These are phyloP conservation scores for Ochotona curzoniae DNA, from an alignment of 2,113 vertebrate species.

Conservation along the genomic window DNA sequence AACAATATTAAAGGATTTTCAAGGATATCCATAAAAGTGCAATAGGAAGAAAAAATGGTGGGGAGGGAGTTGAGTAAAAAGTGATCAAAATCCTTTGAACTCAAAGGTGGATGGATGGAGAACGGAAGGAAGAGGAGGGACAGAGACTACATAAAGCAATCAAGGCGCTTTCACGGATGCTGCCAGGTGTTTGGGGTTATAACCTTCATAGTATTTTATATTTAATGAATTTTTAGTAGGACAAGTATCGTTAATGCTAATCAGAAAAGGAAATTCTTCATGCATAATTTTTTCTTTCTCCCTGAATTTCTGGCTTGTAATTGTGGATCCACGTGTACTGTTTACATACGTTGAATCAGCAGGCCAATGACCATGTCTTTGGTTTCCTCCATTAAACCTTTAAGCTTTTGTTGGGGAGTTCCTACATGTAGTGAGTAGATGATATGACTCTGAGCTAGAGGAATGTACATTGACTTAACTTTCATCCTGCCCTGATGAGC, in stretches of 20 bases:
- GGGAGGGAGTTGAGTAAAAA: neutral
- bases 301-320: neutral
- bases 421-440: neutral
- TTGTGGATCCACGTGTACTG: accelerated
- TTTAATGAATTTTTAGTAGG: neutral
- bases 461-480: neutral
- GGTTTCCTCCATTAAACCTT: neutral
- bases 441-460: neutral
- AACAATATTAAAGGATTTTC: conserved; percentile 24
- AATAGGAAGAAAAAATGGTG: conserved; percentile 6
- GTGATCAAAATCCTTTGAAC: neutral
- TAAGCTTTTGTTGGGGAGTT: neutral
- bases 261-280: neutral
- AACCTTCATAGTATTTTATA: neutral
- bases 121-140: neutral
- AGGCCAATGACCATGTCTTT: accelerated
- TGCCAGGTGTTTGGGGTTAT: neutral
- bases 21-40: neutral
- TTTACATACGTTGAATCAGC: neutral
- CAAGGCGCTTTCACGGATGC: neutral
- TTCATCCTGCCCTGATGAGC: neutral
- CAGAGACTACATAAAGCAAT: neutral
- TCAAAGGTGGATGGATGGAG: neutral
- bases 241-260: neutral
- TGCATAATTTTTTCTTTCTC: neutral